Base-by-base conservation (phyloP, 2,113 vertebrate genomes). In the Etheostoma cragini region DNA sequence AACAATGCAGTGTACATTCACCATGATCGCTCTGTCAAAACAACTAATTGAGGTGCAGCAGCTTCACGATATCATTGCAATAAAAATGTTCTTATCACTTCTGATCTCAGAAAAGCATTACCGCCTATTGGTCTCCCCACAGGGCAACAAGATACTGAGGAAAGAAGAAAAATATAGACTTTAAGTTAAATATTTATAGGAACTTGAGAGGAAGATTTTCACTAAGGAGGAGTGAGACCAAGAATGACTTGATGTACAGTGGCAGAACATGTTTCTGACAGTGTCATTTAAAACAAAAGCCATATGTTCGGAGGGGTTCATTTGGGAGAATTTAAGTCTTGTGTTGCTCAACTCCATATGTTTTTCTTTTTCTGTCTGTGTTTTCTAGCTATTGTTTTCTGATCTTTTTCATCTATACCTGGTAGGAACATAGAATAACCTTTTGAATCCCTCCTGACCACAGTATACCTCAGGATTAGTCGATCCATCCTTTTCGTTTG, bases 161-260 rank as follows among this genome's bases (percentile, higher is more conserved):
- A 19, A 54, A 22, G 35, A 50, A 56, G 11, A 47, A n/a, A 63
- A 49, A n/a, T 30, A 38, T 14, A 16, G 21, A 17, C 22, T 74
- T 8, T 35, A 8, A 54, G 38, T 68, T 1, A 56, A 57, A 63
- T 33, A 57, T 63, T 70, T 61, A 54, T 53, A 21, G 38, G 54
- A 38, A 66, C 60, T 22, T 65, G 46, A 72, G 42, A 74, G 65
- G 10, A 72, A n/a, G 68, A 30, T 8, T 46, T 65, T 24, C 7
- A 22, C 77, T 21, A 13, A 30, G 53, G 8, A 62, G 24, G 30
- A 63, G 24, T 60, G 10, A 62, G 35, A 78, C n/a, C n/a, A 45
- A 65, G 30, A 72, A 58, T 56, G 2, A 56, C 8, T 21, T 56
- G 17, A 69, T 78, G 26, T 24, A n/a, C 35, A 56, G 47, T 13